A percentile compares a stretch with the other conserved stretches of the same genome.
Evolutionary conservation across 2,113 vertebrate genomes (phyloP).

Genomic region (Cynopterus brachyotis): DNA sequence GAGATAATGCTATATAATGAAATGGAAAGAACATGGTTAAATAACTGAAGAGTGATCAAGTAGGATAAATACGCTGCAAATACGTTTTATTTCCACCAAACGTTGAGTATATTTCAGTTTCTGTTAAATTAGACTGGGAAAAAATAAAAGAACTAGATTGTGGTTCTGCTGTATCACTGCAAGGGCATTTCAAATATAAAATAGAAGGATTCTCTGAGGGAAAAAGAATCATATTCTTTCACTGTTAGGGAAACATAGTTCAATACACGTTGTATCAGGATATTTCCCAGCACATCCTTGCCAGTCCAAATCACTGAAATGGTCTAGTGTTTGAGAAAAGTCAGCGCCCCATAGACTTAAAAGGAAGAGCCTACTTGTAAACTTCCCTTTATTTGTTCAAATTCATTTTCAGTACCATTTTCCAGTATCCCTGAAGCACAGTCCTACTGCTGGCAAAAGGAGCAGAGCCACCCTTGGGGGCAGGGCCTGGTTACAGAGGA

Average conservation of each 20-base stretch:
- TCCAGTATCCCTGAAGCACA: not conserved
- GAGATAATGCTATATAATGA: not conserved
- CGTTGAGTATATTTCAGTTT: not conserved
- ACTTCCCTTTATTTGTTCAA: not conserved
- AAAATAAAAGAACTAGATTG: not conserved
- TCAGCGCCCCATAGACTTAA: not conserved
- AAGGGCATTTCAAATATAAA: not conserved
- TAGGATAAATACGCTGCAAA: not conserved
- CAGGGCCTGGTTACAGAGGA: not conserved
- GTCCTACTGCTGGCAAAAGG: not conserved
- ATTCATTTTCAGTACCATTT: not conserved
- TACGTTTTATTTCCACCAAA: not conserved
- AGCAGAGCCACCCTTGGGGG: too few species aligned
- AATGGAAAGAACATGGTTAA: not conserved
- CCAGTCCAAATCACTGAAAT: not conserved
- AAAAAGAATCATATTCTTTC: not conserved
- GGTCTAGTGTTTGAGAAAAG: not conserved
- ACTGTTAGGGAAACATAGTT: not conserved
- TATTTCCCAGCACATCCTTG: not conserved
- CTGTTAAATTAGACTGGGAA: not conserved
- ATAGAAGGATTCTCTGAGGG: not conserved
- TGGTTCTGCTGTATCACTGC: not conserved
- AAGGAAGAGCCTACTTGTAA: not conserved
- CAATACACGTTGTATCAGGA: not conserved
- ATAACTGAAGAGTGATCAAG: not conserved